These are phyloP conservation scores for Apolygus lucorum DNA, from an alignment of 1,140 invertebrate genomes.

Conservation along the genomic window DNA sequence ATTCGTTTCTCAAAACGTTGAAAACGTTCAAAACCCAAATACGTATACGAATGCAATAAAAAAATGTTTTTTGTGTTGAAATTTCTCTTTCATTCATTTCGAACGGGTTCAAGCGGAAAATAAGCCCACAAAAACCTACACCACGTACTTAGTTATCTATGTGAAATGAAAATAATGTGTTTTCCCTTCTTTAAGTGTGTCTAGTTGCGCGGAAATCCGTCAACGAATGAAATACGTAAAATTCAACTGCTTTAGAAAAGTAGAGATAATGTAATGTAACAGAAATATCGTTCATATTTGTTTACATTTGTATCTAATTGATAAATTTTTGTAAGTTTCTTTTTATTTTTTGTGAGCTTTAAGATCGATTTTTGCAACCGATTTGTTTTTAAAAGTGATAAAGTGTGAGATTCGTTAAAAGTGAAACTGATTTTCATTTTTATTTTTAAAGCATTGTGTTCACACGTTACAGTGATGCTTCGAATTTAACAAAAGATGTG, in stretches of 20 bases:
- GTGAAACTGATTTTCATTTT: no score
- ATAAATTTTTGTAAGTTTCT: not conserved
- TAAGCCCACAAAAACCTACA: not conserved
- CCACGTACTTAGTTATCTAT: not conserved
- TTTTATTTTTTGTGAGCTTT: constrained; percentile 13
- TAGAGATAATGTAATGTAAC: no score
- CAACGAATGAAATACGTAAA: constrained; percentile 23
- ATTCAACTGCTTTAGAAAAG: constrained; percentile 21
- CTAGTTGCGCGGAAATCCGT: constrained; percentile 11
- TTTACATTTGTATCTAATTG: constrained; percentile 6
- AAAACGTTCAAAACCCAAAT: constrained; percentile 24
- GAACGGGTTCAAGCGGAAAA: not conserved
- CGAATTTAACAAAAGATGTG: no score
- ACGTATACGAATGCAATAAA: constrained; percentile 30
- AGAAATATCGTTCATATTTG: no score
- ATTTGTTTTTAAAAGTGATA: not conserved
- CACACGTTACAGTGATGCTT: no score
- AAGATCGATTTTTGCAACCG: constrained; percentile 1
- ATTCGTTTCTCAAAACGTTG: constrained; percentile 18
- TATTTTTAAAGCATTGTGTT: no score
- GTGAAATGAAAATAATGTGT: not conserved
- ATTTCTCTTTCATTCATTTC: no score
- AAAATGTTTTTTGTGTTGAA: no score
- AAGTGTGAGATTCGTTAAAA: constrained; percentile 3
- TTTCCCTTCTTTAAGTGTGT: not conserved